phyloP scores from a whole-genome alignment of 1,140 invertebrate genomes.

The Coptotermes formosanus region DNA sequence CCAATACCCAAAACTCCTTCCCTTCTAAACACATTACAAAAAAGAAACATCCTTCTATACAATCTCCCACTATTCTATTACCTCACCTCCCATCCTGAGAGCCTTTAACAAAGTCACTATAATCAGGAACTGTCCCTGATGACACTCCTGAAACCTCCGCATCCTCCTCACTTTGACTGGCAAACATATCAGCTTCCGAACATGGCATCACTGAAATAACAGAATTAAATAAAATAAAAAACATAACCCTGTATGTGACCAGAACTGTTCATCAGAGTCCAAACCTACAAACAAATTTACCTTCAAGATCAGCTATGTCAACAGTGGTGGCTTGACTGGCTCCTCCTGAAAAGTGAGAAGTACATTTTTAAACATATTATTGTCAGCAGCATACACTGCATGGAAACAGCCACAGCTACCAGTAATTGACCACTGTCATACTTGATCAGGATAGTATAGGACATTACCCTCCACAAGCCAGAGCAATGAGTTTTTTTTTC shows the following conservation, averaged over 20 bases:
- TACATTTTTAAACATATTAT: no score
- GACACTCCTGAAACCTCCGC: not conserved
- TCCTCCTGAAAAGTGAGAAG: not conserved
- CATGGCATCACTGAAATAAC: not conserved
- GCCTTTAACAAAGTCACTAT: slow-evolving; percentile 9
- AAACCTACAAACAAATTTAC: not conserved
- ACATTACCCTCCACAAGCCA: no score
- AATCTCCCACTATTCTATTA: no score
- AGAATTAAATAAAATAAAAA: not conserved
- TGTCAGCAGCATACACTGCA: no score
- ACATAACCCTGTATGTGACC: not conserved
- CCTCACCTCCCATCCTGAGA: not conserved
- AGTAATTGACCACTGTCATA: no score
- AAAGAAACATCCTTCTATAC: no score
- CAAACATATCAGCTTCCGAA: not conserved
- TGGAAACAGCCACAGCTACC: no score
- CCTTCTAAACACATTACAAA: no score
- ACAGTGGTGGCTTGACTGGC: not conserved
- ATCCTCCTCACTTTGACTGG: not conserved
- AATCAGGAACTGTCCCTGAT: not conserved
- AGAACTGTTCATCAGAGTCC: not conserved
- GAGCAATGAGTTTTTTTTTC: no score
- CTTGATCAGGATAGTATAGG: no score
- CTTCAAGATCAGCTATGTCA: not conserved
- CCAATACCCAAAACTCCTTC: no score